These are phyloP conservation scores for human DNA, from an alignment of 2,113 vertebrate genomes.

Conservation along the genomic window GRCh38 chr14:71935501-71936000, in stretches of 20 bases:
- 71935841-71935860: neutral
- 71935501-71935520: conserved; percentile 22
- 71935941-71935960: neutral
- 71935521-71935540: neutral
- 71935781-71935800: neutral
- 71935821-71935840: conserved; percentile 33
- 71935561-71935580: neutral
- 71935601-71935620: neutral
- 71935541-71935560: neutral
- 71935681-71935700: neutral
- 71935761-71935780: neutral
- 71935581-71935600: neutral
- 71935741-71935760: conserved; percentile 12
- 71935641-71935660: neutral
- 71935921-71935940: neutral
- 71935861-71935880: neutral
- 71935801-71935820: neutral
- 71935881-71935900: neutral
- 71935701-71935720: neutral
- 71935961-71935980: neutral
- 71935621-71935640: neutral
- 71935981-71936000: no score
- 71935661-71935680: neutral
- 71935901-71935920: neutral
- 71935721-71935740: neutral